A percentile compares a stretch with the other conserved stretches of the same genome.
Evolutionary conservation across 2,113 vertebrate genomes (phyloP).

Genomic region (Theristicus caerulescens): DNA sequence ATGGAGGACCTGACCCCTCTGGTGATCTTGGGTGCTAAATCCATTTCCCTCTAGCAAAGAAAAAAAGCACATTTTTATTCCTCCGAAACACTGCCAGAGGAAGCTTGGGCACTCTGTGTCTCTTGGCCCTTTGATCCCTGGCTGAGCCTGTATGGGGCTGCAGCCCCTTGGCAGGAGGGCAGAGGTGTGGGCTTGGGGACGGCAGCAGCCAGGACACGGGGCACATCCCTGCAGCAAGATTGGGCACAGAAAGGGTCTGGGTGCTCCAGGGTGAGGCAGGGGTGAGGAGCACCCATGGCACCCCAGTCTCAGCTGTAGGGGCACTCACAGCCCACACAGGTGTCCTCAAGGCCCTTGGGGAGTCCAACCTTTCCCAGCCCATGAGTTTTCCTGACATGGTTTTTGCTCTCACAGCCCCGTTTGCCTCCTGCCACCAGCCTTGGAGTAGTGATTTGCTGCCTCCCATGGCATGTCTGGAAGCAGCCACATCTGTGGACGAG

Average conservation of each 20-base stretch:
- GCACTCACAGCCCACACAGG: neutral
- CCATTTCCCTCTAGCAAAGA: neutral
- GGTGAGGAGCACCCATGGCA: neutral
- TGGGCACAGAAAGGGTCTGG: neutral
- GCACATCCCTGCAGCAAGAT: neutral
- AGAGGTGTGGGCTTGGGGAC: neutral
- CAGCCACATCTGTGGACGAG: neutral
- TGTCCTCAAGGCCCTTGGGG: neutral
- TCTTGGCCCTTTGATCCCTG: neutral
- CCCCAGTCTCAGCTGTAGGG: neutral
- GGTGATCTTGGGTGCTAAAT: neutral
- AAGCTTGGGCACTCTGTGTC: neutral
- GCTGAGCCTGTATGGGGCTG: neutral
- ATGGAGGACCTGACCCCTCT: neutral
- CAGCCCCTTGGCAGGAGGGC: neutral
- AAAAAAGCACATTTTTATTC: neutral
- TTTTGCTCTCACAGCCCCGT: rapidly evolving
- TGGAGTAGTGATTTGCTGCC: neutral
- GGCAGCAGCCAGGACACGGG: neutral
- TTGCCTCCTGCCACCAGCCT: rapidly evolving
- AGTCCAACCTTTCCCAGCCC: neutral
- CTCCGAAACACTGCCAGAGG: rapidly evolving
- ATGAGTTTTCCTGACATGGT: neutral
- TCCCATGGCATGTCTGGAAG: neutral
- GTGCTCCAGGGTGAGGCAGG: neutral